A percentile compares a stretch with the other conserved stretches of the same genome.
Conservation (phyloP, 2,113 vertebrate genomes). For the Dryoscopus gambensis region DNA sequence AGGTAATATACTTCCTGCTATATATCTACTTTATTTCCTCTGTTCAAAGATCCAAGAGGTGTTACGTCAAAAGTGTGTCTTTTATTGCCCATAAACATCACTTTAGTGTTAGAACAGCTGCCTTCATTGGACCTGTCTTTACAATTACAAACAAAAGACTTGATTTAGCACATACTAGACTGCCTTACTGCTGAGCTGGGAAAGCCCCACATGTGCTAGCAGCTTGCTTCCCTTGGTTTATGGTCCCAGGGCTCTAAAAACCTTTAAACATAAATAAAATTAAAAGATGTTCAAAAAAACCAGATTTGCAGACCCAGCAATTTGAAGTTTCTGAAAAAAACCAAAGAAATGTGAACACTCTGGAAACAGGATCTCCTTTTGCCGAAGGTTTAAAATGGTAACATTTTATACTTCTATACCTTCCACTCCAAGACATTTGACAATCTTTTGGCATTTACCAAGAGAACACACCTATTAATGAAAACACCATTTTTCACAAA, state of each 20-base stretch:
- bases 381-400: neutral
- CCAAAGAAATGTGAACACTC: neutral
- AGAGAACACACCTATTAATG: neutral
- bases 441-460: neutral
- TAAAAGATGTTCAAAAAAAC: constrained; percentile 1
- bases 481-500: neutral
- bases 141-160: constrained; percentile 17
- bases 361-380: neutral
- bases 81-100: constrained; percentile 34
- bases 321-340: neutral
- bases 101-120: neutral
- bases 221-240: neutral
- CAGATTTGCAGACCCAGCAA: neutral
- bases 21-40: neutral
- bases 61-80: neutral
- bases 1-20: neutral
- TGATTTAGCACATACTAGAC: constrained; percentile 7
- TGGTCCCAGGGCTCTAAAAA: neutral
- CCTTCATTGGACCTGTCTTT: constrained; percentile 18
- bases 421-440: neutral
- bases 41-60: neutral
- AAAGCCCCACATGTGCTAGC: neutral
- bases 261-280: constrained; percentile 7
- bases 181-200: neutral
- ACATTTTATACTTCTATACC: neutral